Evolutionary conservation across 2,888 invertebrate genomes (phyloP), one percentile per base, ranked within the genome.

Genomic region (Busseola fusca): DNA sequence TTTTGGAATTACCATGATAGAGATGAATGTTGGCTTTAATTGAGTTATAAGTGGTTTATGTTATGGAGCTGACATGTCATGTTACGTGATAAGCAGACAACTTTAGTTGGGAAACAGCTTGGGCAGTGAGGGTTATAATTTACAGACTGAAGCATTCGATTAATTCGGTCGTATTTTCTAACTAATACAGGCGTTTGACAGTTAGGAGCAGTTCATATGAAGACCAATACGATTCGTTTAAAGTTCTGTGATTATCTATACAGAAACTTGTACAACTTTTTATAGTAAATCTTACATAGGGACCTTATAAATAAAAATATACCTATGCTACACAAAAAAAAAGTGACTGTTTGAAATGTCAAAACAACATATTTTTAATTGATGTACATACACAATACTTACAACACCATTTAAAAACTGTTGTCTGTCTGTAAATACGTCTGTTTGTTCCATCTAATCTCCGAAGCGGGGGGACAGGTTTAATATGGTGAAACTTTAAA

Each of bases 11-110:
- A 64, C 48, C 30, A 69, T 54, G 34, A 59, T 48, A 54, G 42
- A 66, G 34, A 27, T 66, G 82, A 82, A 60, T 63, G 56, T 65
- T 48, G 34, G 58, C 10, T 60, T 54, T 69, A 70, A 78, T 82
- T 64, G 65, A 70, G 54, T 74, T 70, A 45, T 60, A 68, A 68
- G 67, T 63, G 50, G 69, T 67, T 78, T 68, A 70, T 54, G 10
- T 45, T 34, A 40, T 81, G 64, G 27, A 40, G 25, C 25, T 69
- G 66, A 78, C 78, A 67, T 37, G 56, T 69, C 68, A 60, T 52
- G 30, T 34, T 25, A 70, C 14, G 30, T 65, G 66, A 60, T 69
- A 69, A 65, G 50, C 34, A 37, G 54, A 48, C 62, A 42, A 67
- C 40, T 81, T 68, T 64, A 72, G 42, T 76, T 72, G 6, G 40